Conservation (phyloP, 2,113 vertebrate species). For the Centrocercus urophasianus region DNA sequence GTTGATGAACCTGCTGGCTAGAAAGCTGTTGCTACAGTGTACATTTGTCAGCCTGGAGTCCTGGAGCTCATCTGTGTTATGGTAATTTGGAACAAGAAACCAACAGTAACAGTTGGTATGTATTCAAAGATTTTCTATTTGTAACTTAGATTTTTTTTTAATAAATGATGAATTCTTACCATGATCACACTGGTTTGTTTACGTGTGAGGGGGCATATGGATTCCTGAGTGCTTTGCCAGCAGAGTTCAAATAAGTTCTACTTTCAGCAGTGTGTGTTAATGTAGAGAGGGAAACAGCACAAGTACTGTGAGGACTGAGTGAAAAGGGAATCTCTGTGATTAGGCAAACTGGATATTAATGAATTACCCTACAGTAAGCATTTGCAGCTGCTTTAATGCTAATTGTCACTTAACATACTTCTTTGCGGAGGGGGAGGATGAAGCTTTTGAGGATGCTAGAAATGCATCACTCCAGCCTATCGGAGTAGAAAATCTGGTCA, state of each 20-base stretch:
- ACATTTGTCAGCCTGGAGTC: background rate
- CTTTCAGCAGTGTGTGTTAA: constrained; percentile 65
- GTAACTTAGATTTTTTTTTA: constrained; percentile 47
- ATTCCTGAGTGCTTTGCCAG: constrained; percentile 28
- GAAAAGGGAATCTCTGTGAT: constrained; percentile 53
- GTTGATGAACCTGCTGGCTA: background rate
- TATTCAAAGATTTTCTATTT: constrained; percentile 56
- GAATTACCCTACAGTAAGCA: constrained; percentile 20
- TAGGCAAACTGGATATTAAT: constrained; percentile 57
- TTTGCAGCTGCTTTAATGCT: constrained; percentile 33
- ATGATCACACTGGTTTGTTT: constrained; percentile 24
- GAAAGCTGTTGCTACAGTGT: background rate
- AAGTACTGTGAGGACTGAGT: constrained; percentile 2
- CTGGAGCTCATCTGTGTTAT: constrained; percentile 49
- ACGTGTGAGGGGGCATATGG: constrained; percentile 19
- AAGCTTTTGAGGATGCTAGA: constrained; percentile 1
- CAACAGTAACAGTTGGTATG: constrained; percentile 31
- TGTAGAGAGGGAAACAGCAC: constrained; percentile 58
- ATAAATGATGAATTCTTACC: constrained; percentile 35
- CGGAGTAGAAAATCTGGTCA: constrained; percentile 34
- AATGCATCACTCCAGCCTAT: background rate
- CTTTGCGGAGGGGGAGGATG: background rate
- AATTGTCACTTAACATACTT: constrained; percentile 14
- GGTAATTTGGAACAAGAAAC: constrained; percentile 58
- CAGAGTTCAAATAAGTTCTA: constrained; percentile 45